Evolutionary conservation across 2,888 invertebrate species (phyloP).

Genomic region (Gymnoscelis rufifasciata): DNA sequence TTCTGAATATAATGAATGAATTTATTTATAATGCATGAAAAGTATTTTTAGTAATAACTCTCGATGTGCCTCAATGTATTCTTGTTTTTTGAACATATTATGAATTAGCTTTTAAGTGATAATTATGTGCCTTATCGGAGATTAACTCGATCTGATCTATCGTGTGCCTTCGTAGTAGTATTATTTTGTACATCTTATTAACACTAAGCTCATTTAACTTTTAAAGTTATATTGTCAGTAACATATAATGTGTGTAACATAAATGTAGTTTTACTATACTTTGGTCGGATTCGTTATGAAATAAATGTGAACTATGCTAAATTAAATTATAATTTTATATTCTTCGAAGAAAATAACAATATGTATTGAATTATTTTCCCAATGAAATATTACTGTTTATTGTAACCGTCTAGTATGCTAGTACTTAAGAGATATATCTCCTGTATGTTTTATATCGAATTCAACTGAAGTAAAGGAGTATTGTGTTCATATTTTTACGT

Average conservation of each 20-base stretch:
- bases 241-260: slow-evolving; percentile 16
- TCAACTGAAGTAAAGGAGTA: too few relatives aligned
- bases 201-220: slow-evolving; percentile 27
- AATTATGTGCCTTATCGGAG: slow-evolving; percentile 64
- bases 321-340: too few relatives aligned
- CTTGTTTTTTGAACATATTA: slow-evolving; percentile 22
- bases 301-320: too few relatives aligned
- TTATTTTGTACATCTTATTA: slow-evolving; percentile 30
- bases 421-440: too few relatives aligned
- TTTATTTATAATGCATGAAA: slow-evolving; percentile 34
- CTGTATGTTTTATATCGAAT: too few relatives aligned
- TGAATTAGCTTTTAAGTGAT: slow-evolving; percentile 35
- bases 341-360: too few relatives aligned
- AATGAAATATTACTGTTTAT: too few relatives aligned
- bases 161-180: slow-evolving; percentile 54
- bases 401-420: too few relatives aligned
- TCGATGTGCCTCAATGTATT: slow-evolving; percentile 29
- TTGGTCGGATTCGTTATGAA: too few relatives aligned
- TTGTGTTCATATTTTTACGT: slow-evolving; percentile 30
- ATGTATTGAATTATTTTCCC: too few relatives aligned
- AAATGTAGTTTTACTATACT: too few relatives aligned
- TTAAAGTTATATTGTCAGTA: slow-evolving; percentile 25
- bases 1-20: slow-evolving; percentile 32
- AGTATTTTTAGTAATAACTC: slow-evolving; percentile 30
- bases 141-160: slow-evolving; percentile 63